Conservation (phyloP, 2,797 vertebrate genomes). For the Hippocampus kuda region DNA sequence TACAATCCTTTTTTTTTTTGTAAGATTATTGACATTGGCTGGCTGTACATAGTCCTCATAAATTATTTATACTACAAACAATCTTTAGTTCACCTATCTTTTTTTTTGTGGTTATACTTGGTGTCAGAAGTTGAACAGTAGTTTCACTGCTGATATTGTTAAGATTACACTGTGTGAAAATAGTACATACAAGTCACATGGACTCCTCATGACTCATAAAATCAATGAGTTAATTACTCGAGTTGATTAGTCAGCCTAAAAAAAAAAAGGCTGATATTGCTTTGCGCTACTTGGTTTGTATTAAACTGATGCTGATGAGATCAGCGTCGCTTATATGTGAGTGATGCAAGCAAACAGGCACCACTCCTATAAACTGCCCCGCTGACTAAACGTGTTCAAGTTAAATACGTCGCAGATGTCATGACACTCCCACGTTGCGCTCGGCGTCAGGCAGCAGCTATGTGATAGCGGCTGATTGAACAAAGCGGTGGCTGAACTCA, state of each 20-base stretch:
- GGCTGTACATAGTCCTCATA: background rate
- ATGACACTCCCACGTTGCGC: slow-evolving; percentile 8
- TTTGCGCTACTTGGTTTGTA: background rate
- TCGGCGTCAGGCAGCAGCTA: slow-evolving; percentile 5
- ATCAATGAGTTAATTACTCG: background rate
- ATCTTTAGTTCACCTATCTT: no score
- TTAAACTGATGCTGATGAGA: background rate
- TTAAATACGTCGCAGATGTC: slow-evolving; percentile 15
- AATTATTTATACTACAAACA: background rate
- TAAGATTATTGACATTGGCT: background rate
- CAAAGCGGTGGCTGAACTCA: slow-evolving; percentile 1
- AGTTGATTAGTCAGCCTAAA: background rate
- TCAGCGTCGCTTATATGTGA: background rate
- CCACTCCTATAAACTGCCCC: slow-evolving; percentile 20
- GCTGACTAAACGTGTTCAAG: slow-evolving; percentile 17
- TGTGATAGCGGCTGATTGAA: slow-evolving; percentile 2
- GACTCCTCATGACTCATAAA: background rate
- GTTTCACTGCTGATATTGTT: background rate
- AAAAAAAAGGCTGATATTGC: background rate
- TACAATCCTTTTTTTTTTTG: background rate
- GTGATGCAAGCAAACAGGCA: background rate
- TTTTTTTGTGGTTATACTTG: no score
- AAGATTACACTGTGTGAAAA: background rate
- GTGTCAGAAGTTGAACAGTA: background rate
- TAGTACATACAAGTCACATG: background rate